Evolutionary conservation across 2,888 invertebrate genomes (phyloP), one percentile per base, ranked within the genome.

Genomic region (Geophilus truncorum): DNA sequence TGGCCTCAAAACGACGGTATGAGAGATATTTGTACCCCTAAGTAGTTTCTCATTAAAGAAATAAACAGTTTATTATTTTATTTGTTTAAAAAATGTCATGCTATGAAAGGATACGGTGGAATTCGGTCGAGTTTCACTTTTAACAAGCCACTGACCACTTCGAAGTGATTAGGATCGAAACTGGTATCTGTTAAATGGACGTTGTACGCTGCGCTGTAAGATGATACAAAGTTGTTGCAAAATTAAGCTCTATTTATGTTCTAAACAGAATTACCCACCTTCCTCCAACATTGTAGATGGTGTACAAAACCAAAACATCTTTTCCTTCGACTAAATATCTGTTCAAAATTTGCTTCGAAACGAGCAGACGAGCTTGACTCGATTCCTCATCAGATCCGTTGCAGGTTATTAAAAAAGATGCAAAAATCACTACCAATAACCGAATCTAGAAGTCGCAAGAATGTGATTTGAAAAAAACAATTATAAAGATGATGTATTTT

Each of bases 321-420:
- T 96, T 95, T 86, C 93, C 93, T 89, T 98, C 97, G 0, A 99
- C 98, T 82, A 98, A 89, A 86, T 96, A 98, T 88, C 94, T 95
- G 87, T 98, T 98, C 82, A 97, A 90, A 85, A 98, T 93, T 88
- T 95, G 94, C 89, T 98, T 98, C 10, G 95, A 94, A 28, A 96
- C 92, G 82, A 98, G 89, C 78, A 98, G 89, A 85, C 93, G 91
- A 23, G 97, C 97, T 80, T 91, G 91, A 77, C 92, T 89, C 25
- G 10, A 10, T 70, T 93, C 92, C 84, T 93, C 93, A 83, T 92
- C 92, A 82, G 88, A 88, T 7, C 62, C 62, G 62, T 34, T 77
- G 18, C 36, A 25, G 25, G 32, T 77, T 25, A 70, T 78, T 10
- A 78, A 80, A 10, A 79, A 30, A 10, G 70, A 15, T 12, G n/a